Conservation (phyloP, 2,888 invertebrate species). For the Lysandra bellargus region DNA sequence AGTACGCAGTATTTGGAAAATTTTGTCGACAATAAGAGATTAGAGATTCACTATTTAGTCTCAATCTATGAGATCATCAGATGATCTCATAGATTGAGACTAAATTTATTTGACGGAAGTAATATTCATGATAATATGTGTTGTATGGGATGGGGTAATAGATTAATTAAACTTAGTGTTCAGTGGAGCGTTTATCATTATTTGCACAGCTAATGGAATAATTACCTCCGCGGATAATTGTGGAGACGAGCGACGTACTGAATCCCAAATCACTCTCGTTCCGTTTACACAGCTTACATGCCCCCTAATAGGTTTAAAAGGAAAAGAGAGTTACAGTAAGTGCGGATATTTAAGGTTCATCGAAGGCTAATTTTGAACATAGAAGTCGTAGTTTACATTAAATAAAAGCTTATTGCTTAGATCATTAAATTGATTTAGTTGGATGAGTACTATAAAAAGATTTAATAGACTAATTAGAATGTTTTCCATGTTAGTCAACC, state of each 20-base stretch:
- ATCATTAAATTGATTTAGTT: too few species aligned
- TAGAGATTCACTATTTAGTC: too few species aligned
- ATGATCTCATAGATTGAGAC: too few species aligned
- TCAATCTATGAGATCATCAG: too few species aligned
- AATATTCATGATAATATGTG: slow-evolving; percentile 21
- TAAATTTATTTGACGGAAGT: background rate
- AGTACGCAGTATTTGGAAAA: too few species aligned
- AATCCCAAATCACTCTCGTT: slow-evolving; percentile 49
- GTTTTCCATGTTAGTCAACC: too few species aligned
- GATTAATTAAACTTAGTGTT: slow-evolving; percentile 51
- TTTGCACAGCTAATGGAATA: slow-evolving; percentile 73
- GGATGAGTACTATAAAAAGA: too few species aligned
- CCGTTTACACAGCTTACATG: slow-evolving; percentile 30
- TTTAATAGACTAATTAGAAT: too few species aligned
- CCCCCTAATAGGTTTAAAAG: background rate
- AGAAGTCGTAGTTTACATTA: too few species aligned
- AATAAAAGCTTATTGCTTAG: too few species aligned
- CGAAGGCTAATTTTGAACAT: too few species aligned
- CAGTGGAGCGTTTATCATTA: slow-evolving; percentile 67
- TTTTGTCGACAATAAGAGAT: too few species aligned
- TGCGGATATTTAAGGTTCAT: background rate
- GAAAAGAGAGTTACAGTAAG: background rate
- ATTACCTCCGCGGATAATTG: slow-evolving; percentile 63
- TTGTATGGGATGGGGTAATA: slow-evolving; percentile 35
- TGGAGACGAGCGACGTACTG: slow-evolving; percentile 46